These are phyloP conservation scores for Palaemon carinicauda DNA, from an alignment of 1,140 invertebrate species.

Conservation along the genomic window DNA sequence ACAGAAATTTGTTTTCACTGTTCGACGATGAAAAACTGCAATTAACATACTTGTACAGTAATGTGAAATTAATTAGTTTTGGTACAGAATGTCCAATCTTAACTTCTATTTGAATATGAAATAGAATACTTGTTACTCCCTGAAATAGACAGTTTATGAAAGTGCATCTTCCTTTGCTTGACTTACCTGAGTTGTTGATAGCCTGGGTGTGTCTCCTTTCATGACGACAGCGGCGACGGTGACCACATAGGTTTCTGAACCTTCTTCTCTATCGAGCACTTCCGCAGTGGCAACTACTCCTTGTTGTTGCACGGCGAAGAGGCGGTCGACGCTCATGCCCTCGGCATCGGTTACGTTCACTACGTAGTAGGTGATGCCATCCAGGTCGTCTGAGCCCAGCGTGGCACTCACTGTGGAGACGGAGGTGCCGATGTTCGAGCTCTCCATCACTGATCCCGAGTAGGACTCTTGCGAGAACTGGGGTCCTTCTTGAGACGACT, in stretches of 20 bases:
- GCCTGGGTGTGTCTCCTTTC: constrained; percentile 47
- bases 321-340: constrained; percentile 77
- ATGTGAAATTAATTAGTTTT: too few relatives aligned
- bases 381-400: constrained; percentile 61
- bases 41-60: too few relatives aligned
- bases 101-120: too few relatives aligned
- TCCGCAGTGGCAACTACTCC: constrained; percentile 88
- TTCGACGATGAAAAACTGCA: too few relatives aligned
- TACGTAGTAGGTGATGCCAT: constrained; percentile 88
- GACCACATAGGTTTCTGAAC: constrained; percentile 79
- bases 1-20: too few relatives aligned
- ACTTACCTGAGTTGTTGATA: constrained; percentile 58
- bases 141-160: neutral
- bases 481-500: constrained; percentile 72
- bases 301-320: constrained; percentile 85
- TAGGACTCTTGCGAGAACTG: constrained; percentile 67
- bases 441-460: constrained; percentile 80
- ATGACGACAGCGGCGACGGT: constrained; percentile 83
- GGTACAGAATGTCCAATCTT: too few relatives aligned
- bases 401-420: constrained; percentile 81
- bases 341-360: constrained; percentile 82
- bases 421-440: constrained; percentile 83
- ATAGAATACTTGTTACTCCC: too few relatives aligned
- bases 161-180: too few relatives aligned
- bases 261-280: constrained; percentile 84